Conservation (phyloP, 2,113 vertebrate genomes). For the Paedocypris sp. region DNA sequence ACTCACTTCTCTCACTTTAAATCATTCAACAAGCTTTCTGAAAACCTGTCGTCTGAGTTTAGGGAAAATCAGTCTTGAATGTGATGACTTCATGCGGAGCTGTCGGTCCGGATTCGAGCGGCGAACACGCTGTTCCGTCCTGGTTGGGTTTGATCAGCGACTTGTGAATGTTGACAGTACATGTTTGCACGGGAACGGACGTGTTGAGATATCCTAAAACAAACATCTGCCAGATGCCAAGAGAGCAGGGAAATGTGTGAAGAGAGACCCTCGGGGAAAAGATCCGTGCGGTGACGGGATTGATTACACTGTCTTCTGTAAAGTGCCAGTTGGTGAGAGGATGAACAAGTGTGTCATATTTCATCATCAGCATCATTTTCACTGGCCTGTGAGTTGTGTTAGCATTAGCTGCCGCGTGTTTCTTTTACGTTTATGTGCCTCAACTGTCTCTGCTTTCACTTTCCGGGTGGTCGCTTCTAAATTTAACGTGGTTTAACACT, state of each 20-base stretch:
- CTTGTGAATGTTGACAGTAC: background rate
- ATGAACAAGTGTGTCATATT: background rate
- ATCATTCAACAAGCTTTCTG: too few species aligned
- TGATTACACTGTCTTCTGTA: constrained; percentile 36
- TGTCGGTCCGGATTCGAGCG: background rate
- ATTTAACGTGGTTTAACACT: background rate
- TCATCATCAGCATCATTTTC: background rate
- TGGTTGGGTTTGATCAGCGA: background rate
- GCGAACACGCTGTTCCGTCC: background rate
- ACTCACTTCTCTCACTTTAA: too few species aligned
- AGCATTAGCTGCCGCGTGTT: background rate
- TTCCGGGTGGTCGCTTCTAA: background rate
- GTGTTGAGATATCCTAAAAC: background rate
- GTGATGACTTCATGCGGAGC: background rate
- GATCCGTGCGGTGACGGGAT: constrained; percentile 23
- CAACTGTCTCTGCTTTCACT: background rate
- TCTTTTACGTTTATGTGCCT: background rate
- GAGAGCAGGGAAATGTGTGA: constrained; percentile 29
- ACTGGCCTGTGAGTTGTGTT: background rate
- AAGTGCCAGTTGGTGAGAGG: constrained; percentile 37
- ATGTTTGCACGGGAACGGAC: background rate
- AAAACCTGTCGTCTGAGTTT: too few species aligned
- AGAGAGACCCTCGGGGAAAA: constrained; percentile 33
- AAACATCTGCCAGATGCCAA: constrained; percentile 13
- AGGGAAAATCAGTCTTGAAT: background rate